phyloP scores from a whole-genome alignment of 2,888 invertebrate species.

The Platycheirus albimanus region DNA sequence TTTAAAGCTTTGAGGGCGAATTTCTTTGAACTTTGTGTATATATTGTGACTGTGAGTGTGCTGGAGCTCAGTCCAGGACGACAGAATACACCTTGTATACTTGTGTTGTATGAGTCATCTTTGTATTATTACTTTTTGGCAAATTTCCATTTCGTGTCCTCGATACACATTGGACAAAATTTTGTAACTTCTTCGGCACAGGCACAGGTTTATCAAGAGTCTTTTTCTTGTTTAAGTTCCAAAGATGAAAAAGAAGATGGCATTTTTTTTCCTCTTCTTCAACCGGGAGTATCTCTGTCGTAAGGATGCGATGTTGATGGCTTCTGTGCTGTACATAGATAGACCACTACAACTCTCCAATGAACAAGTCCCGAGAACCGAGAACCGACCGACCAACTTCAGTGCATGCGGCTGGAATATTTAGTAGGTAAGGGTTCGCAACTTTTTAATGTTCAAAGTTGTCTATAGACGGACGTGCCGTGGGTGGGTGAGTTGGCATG shows the following conservation, averaged over 20 bases:
- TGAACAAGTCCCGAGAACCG: too few species aligned
- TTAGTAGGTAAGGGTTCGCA: conserved; percentile 68
- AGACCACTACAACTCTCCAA: neutral
- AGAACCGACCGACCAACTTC: conserved; percentile 49
- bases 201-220: conserved; percentile 41
- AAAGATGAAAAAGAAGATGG: conserved; percentile 7
- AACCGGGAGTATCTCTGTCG: conserved; percentile 10
- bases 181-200: conserved; percentile 28
- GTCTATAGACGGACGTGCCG: conserved; percentile 10
- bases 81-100: too few species aligned
- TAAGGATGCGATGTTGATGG: conserved; percentile 57
- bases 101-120: conserved; percentile 14
- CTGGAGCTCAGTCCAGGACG: neutral
- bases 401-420: conserved; percentile 67
- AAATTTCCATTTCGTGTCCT: conserved; percentile 70
- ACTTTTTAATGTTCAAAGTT: conserved; percentile 74
- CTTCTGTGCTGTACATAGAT: conserved; percentile 23
- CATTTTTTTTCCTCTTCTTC: conserved; percentile 13
- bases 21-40: conserved; percentile 38
- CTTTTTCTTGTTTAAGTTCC: conserved; percentile 16
- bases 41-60: conserved; percentile 1
- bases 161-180: conserved; percentile 38
- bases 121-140: conserved; percentile 68
- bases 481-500: neutral
- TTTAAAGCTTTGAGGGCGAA: conserved; percentile 45